Evolutionary conservation across 2,888 invertebrate genomes (phyloP).

Genomic region (Campaea margaritaria): DNA sequence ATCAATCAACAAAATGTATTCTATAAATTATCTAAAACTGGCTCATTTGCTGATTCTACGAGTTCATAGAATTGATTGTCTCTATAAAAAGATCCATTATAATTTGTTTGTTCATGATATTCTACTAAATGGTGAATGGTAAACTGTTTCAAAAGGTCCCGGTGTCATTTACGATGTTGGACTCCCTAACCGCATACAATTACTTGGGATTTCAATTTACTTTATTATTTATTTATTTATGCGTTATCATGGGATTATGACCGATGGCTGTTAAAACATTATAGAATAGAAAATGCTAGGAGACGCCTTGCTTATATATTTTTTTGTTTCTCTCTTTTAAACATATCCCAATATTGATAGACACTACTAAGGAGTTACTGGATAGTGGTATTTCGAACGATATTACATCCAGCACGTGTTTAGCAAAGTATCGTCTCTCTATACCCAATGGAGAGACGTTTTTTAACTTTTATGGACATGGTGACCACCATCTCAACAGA

Average conservation of each 20-base stretch:
- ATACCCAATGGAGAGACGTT: too few species aligned
- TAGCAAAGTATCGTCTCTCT: too few species aligned
- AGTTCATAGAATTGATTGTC: constrained; percentile 11
- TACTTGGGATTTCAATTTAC: constrained; percentile 80
- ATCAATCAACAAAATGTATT: too few species aligned
- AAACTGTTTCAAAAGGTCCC: constrained; percentile 68
- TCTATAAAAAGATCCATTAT: constrained; percentile 15
- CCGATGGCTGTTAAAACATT: constrained; percentile 56
- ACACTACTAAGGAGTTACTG: background rate
- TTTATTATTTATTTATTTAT: constrained; percentile 85
- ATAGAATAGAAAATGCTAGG: constrained; percentile 52
- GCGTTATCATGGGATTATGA: constrained; percentile 78
- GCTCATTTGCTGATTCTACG: constrained; percentile 2
- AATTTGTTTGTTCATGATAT: constrained; percentile 57
- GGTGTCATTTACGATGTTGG: constrained; percentile 75
- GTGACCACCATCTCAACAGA: too few species aligned
- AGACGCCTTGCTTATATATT: constrained; percentile 42
- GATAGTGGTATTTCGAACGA: too few species aligned
- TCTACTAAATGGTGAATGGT: constrained; percentile 58
- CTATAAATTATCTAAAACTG: too few species aligned
- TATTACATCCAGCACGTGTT: too few species aligned
- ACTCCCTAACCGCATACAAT: constrained; percentile 61
- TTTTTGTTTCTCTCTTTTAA: background rate
- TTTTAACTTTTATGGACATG: too few species aligned
- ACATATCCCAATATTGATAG: background rate